Evolutionary conservation across 2,888 invertebrate species (phyloP).

Genomic region (Coelinius sp.): DNA sequence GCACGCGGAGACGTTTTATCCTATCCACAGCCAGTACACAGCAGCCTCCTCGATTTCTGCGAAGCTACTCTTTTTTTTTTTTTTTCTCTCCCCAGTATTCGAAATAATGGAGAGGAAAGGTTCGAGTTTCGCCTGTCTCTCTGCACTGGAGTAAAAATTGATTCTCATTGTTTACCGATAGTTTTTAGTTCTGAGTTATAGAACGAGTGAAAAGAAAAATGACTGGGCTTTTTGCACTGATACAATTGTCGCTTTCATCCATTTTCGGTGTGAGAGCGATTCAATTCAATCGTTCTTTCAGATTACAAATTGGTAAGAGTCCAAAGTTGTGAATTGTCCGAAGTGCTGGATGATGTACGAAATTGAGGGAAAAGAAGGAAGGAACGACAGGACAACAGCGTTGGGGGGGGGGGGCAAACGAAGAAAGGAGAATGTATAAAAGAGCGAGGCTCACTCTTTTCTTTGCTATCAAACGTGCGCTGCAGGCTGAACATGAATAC

Average conservation of each 20-base stretch:
- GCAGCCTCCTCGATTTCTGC: constrained; percentile 17
- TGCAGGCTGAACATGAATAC: constrained; percentile 17
- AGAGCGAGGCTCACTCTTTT: not conserved
- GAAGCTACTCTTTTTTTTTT: constrained; percentile 7
- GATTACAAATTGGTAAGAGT: constrained; percentile 17
- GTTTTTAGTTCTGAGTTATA: constrained; percentile 11
- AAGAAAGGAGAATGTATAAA: constrained; percentile 1
- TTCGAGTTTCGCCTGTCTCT: not conserved
- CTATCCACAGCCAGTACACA: not conserved
- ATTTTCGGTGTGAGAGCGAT: not conserved
- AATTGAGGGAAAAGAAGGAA: not conserved
- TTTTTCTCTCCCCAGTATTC: not conserved
- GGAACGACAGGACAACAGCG: not conserved
- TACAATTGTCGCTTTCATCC: not conserved
- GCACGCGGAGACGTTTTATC: constrained; percentile 21
- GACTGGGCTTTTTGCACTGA: not conserved
- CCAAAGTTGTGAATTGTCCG: not conserved
- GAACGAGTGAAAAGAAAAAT: not conserved
- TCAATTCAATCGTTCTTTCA: not conserved
- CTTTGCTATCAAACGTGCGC: constrained; percentile 22
- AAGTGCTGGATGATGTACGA: not conserved
- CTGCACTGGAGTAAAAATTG: constrained; percentile 20
- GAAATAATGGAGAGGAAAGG: constrained; percentile 14
- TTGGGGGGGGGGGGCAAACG: not conserved
- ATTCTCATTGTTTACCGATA: constrained; percentile 29